phyloP scores from a whole-genome alignment of 2,113 vertebrate species.

The Bos indicus region DNA sequence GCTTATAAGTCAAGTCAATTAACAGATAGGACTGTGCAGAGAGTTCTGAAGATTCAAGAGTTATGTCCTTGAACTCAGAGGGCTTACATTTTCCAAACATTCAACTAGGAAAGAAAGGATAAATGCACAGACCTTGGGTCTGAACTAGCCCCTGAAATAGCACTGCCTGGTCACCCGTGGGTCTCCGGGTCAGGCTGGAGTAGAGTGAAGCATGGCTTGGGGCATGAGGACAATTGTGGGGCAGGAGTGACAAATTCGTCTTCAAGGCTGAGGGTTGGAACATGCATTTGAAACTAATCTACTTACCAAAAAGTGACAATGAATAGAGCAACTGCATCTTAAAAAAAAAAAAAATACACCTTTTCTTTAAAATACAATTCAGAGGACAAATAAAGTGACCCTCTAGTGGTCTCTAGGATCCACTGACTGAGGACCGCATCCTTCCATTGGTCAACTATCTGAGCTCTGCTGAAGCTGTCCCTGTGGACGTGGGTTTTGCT shows the following conservation, averaged over 20 bases:
- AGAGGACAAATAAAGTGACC: neutral
- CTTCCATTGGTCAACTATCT: neutral
- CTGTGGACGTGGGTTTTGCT: neutral
- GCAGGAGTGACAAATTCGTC: neutral
- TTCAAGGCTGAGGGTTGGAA: neutral
- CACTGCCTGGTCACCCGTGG: rapidly evolving
- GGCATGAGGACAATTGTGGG: neutral
- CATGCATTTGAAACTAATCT: neutral
- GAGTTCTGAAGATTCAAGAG: neutral
- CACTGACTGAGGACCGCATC: neutral
- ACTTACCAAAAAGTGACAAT: neutral
- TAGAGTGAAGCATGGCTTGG: neutral
- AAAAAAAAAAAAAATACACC: neutral
- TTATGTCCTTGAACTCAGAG: neutral
- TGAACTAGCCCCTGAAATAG: neutral
- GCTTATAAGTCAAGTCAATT: neutral
- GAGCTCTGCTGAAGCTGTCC: neutral
- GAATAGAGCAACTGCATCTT: neutral
- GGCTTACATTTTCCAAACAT: neutral
- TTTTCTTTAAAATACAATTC: constrained; percentile 22
- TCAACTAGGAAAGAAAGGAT: neutral
- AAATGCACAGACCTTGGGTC: neutral
- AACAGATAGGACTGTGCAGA: neutral
- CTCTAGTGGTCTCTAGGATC: neutral
- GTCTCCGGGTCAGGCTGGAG: rapidly evolving